Evolutionary conservation across 2,888 invertebrate genomes (phyloP), one percentile per base, ranked within the genome.

Genomic region (Campaea margaritaria): DNA sequence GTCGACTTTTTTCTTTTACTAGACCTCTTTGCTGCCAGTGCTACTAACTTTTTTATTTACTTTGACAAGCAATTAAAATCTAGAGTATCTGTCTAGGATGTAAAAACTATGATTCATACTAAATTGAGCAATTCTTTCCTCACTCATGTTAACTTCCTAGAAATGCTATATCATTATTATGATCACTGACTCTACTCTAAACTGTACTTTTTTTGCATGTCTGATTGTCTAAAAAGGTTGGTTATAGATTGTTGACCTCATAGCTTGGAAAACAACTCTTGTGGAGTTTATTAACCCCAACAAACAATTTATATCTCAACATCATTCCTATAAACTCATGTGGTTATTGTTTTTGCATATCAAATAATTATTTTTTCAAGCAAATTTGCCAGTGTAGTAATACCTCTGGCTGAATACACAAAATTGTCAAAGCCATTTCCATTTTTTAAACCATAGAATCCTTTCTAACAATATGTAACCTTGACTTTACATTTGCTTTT

Each of bases 231-330:
- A 59, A 42, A 46, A 55, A 50, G 46, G 16, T 34, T 42, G 28
- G 31, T 38, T 38, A 66, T 65, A 68, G 69, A 65, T 69, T 67
- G 68, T 73, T 65, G 65, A 34, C 27, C 45, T 48, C 46, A 31
- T 16, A 7, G 38, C 43, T 58, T 56, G 60, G 60, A 56, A 60
- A 56, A 61, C 51, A 52, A 56, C 54, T 53, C 0, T 16, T 15
- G 28, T 28, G 45, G 43, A 51, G 60, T 51, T 13, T 47, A 44
- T 36, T 56, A 47, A 61, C 60, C 60, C 14, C 41, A 14, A 28
- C 21, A 3, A 47, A 13, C 38, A 43, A 36, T 47, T 43, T 46
- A 52, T 42, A 51, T 47, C 4, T 16, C 2, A 31, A 31, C 16
- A 27, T 1, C 36, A 34, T 49, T 45, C 41, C 5, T 21, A 27